Evolutionary conservation across 2,888 invertebrate genomes (phyloP), one percentile per base, ranked within the genome.

Genomic region (Lasioglossum morio): DNA sequence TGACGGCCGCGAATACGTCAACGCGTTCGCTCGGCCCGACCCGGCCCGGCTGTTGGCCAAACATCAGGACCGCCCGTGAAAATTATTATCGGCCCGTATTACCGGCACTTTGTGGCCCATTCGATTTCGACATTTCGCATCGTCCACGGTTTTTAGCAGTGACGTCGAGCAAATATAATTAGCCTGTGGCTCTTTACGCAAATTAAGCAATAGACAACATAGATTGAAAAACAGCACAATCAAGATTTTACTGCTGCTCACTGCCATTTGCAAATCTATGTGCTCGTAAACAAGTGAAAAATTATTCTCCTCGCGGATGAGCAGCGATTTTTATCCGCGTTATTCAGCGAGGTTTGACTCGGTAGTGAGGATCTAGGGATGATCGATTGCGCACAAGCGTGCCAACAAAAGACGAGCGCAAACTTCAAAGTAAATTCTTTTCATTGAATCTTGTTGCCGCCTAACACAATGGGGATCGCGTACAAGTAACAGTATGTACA

Each of bases 1-100:
- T 72, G 77, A 84, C 81, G 81, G 48, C 8, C 30, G 10, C 53
- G 34, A 48, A 16, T n/a, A 40, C 82, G 82, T 76, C 82, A 43
- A 37, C 53, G 40, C 23, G 27, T 4, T 8, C 72, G 79, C 53
- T 10, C 53, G 48, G 48, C 23, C 23, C 48, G 3, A 23, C 8
- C 23, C 23, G 53, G 53, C 34, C 23, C 30, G 14, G 16, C 2
- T 34, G 16, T 57, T 57, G 30, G 69, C 77, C 77, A 70, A 53
- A 48, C 53, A 53, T n/a, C 23, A 14, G 23, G 57, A 84, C 57
- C 77, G 73, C 40, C 69, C 73, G 69, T 57, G 73, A 77, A 84
- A 84, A 77, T 70, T 53, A 73, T 84, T 77, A 82, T 81, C 60
- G 34, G 53, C 14, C 66, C 66, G 66, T 14, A 34, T 40, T 48